Percentiles rank a stretch among this genome's conserved stretches.
phyloP scores from a whole-genome alignment of 2,888 invertebrate species.

The Ischnura elegans region DNA sequence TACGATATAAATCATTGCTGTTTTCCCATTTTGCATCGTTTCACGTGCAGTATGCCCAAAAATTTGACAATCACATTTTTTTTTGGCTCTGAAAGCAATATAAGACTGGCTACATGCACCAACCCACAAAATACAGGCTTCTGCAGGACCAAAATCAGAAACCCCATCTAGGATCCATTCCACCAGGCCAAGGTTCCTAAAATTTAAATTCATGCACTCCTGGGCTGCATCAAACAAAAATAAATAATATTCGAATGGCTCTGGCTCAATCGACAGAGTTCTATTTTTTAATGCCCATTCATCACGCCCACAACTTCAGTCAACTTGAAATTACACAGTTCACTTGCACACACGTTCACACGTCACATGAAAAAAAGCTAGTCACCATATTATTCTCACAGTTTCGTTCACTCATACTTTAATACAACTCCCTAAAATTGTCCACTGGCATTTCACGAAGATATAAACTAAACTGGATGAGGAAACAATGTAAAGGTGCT shows the following conservation, averaged over 20 bases:
- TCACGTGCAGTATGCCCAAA: conserved; percentile 18
- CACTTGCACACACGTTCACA: conserved; percentile 14
- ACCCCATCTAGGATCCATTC: neutral
- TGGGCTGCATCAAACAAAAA: conserved; percentile 46
- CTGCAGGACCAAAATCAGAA: conserved; percentile 35
- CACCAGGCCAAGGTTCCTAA: conserved; percentile 45
- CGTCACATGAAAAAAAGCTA: neutral
- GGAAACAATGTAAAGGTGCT: conserved; percentile 42
- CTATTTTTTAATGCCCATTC: conserved; percentile 60
- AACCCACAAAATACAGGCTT: neutral
- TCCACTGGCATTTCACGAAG: conserved; percentile 56
- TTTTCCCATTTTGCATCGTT: conserved; percentile 48
- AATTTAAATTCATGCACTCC: conserved; percentile 42
- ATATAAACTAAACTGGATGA: conserved; percentile 45
- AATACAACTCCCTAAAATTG: conserved; percentile 25
- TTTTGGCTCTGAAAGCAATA: conserved; percentile 50
- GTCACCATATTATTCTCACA: neutral
- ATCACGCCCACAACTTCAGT: neutral
- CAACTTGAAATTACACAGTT: neutral
- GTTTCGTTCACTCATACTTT: conserved; percentile 16
- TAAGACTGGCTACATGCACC: conserved; percentile 36
- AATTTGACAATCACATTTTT: neutral
- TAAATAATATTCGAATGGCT: conserved; percentile 59
- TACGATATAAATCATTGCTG: conserved; percentile 2
- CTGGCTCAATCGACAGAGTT: conserved; percentile 43